A percentile compares a stretch with the other conserved stretches of the same genome.
Evolutionary conservation across 2,113 vertebrate genomes (phyloP).

Genomic region (Scomber japonicus): DNA sequence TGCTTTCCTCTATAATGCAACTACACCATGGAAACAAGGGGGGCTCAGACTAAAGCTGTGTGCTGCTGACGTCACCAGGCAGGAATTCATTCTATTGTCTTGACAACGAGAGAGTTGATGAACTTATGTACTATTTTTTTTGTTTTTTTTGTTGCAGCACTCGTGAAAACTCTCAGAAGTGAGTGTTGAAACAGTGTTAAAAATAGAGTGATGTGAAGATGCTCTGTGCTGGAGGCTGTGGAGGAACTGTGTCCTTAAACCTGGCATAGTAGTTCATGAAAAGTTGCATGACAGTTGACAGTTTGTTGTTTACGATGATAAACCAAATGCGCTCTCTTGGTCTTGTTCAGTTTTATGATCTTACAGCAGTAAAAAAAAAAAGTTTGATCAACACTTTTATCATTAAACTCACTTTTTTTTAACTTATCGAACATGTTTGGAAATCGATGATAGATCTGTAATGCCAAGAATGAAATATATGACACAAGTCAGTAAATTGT

Average conservation of each 20-base stretch:
- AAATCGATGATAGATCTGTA: neutral
- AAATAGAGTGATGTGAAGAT: slow-evolving; percentile 15
- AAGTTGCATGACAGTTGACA: slow-evolving; percentile 12
- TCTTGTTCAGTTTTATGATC: neutral
- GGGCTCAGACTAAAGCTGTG: slow-evolving; percentile 54
- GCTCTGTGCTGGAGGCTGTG: neutral
- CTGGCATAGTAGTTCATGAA: neutral
- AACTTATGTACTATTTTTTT: slow-evolving; percentile 66
- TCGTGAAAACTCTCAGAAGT: slow-evolving; percentile 33
- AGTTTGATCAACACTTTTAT: neutral
- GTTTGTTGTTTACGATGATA: neutral
- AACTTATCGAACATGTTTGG: neutral
- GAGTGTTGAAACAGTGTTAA: slow-evolving; percentile 20
- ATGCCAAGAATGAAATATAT: neutral
- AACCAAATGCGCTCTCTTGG: neutral
- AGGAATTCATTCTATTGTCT: slow-evolving; percentile 70
- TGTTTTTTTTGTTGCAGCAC: neutral
- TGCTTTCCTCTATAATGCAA: slow-evolving; percentile 45
- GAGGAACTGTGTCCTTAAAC: neutral
- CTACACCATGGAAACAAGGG: slow-evolving; percentile 79
- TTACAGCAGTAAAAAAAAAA: neutral
- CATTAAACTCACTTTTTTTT: neutral
- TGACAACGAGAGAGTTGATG: slow-evolving; percentile 74
- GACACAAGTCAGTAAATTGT: neutral
- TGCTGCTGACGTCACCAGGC: slow-evolving; percentile 70